These are phyloP conservation scores for Helicoverpa armigera DNA, from an alignment of 1,140 invertebrate genomes.

Conservation along the genomic window DNA sequence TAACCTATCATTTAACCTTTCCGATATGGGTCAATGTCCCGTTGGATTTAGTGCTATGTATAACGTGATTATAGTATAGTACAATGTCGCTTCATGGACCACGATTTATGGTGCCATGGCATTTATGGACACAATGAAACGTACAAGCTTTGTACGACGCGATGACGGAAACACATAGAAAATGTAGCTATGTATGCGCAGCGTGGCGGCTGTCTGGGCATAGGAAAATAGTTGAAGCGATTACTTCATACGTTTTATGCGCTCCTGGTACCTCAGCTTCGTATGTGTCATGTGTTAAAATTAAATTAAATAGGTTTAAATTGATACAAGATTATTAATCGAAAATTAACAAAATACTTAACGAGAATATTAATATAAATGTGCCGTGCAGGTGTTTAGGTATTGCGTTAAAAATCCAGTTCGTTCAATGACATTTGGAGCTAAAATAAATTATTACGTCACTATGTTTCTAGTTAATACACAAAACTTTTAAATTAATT, in stretches of 20 bases:
- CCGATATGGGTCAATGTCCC: slow-evolving; percentile 76
- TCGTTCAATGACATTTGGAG: not conserved
- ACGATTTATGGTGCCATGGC: slow-evolving; percentile 77
- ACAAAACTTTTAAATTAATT: not conserved
- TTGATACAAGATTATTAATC: too few species aligned
- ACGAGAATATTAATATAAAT: not conserved
- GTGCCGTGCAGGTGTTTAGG: not conserved
- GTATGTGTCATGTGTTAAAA: too few species aligned
- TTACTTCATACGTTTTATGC: not conserved
- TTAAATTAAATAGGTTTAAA: too few species aligned
- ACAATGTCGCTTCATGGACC: slow-evolving; percentile 71
- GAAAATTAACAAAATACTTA: not conserved
- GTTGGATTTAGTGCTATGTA: slow-evolving; percentile 58
- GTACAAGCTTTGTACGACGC: not conserved
- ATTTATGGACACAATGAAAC: slow-evolving; percentile 74
- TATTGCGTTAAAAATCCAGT: not conserved
- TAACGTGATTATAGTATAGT: slow-evolving; percentile 54
- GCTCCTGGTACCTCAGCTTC: not conserved
- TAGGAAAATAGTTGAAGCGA: not conserved
- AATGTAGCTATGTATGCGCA: not conserved
- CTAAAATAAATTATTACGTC: not conserved
- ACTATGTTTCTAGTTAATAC: not conserved
- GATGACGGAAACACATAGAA: slow-evolving; percentile 13
- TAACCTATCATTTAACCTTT: slow-evolving; percentile 68
- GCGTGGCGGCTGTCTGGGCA: not conserved